phyloP scores from a whole-genome alignment of 2,113 vertebrate species.

The Raja brachyura region DNA sequence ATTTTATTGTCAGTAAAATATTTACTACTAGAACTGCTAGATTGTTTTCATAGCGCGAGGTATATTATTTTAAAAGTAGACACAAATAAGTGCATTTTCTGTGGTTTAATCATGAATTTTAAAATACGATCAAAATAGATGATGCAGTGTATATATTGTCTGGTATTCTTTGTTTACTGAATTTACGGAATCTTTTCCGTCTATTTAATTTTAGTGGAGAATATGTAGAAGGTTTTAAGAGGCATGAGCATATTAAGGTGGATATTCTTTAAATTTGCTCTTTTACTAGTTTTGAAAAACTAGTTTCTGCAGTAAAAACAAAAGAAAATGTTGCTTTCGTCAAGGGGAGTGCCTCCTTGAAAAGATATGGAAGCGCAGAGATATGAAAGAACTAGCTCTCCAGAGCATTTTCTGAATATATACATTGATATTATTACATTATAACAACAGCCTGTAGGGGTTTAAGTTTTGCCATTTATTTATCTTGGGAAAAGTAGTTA shows the following conservation, averaged over 20 bases:
- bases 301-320: slow-evolving; percentile 24
- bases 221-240: slow-evolving; percentile 6
- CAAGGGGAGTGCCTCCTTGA: slow-evolving; percentile 38
- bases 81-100: background rate
- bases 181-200: background rate
- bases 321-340: slow-evolving; percentile 28
- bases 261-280: slow-evolving; percentile 22
- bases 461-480: slow-evolving; percentile 26
- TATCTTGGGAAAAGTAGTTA: slow-evolving; percentile 33
- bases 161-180: slow-evolving; percentile 4
- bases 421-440: slow-evolving; percentile 18
- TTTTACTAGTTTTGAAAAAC: slow-evolving; percentile 25
- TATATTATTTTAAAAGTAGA: background rate
- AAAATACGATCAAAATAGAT: slow-evolving; percentile 24
- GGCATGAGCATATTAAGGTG: background rate
- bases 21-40: background rate
- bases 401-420: slow-evolving; percentile 36
- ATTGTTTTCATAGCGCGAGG: slow-evolving; percentile 7
- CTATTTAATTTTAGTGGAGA: background rate
- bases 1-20: slow-evolving; percentile 9
- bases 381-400: slow-evolving; percentile 1
- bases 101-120: background rate
- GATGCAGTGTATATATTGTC: slow-evolving; percentile 7
- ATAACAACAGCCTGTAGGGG: slow-evolving; percentile 5
- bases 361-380: slow-evolving; percentile 23